Conservation (phyloP, 2,797 vertebrate species). For the Prionace glauca region DNA sequence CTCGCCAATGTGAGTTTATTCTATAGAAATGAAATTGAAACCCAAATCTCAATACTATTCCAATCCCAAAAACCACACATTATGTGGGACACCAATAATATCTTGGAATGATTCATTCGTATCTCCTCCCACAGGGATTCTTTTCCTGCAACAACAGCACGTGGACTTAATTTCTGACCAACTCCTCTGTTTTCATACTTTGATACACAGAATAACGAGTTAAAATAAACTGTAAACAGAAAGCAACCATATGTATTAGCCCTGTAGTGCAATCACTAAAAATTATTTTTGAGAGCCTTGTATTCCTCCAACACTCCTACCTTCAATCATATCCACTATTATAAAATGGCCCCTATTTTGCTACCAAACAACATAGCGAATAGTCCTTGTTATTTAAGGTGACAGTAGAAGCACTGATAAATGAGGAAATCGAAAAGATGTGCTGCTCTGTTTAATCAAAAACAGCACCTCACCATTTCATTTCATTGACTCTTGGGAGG, state of each 20-base stretch:
- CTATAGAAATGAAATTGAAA: not conserved
- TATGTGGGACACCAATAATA: not conserved
- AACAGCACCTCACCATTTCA: not conserved
- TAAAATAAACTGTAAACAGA: not conserved
- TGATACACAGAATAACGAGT: no score
- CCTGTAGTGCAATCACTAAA: not conserved
- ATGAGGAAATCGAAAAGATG: not conserved
- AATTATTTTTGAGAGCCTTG: not conserved
- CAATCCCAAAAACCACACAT: not conserved
- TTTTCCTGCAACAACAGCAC: not conserved
- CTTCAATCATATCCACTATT: not conserved
- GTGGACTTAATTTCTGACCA: not conserved
- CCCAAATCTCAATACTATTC: not conserved
- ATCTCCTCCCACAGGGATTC: not conserved
- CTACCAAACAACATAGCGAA: not conserved
- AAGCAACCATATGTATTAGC: not conserved
- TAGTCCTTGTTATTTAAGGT: not conserved
- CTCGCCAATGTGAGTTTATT: not conserved
- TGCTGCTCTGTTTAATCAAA: not conserved
- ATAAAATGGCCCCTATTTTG: not conserved
- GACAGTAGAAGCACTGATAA: not conserved
- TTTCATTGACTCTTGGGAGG: not conserved
- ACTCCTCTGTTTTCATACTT: not conserved
- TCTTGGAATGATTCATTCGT: not conserved
- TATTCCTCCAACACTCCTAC: not conserved